phyloP scores from a whole-genome alignment of 2,888 invertebrate species.

The Tortrix viridana region DNA sequence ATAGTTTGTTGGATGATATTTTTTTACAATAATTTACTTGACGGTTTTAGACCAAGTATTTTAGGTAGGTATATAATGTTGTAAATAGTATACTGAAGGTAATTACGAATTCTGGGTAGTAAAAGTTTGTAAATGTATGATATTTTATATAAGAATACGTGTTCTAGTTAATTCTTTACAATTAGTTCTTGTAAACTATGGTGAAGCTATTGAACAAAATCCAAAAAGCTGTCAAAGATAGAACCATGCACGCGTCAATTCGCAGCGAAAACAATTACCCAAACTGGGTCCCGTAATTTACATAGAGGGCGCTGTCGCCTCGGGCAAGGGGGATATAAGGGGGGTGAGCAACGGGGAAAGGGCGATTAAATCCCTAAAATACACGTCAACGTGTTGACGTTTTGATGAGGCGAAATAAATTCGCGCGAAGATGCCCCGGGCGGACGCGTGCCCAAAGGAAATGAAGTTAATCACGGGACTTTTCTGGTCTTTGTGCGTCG shows the following conservation, averaged over 20 bases:
- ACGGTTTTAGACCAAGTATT: too few species aligned
- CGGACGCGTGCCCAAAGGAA: constrained; percentile 73
- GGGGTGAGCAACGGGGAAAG: constrained; percentile 39
- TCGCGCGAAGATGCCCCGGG: constrained; percentile 59
- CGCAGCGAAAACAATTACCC: constrained; percentile 76
- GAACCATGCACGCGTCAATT: constrained; percentile 68
- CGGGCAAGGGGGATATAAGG: constrained; percentile 25
- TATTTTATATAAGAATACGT: too few species aligned
- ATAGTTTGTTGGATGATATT: too few species aligned
- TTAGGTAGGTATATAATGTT: too few species aligned
- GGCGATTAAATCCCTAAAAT: constrained; percentile 80
- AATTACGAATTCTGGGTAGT: too few species aligned
- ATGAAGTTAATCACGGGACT: constrained; percentile 76
- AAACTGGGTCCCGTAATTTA: constrained; percentile 68
- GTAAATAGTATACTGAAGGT: too few species aligned
- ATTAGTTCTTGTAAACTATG: too few species aligned
- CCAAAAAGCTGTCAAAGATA: constrained; percentile 56
- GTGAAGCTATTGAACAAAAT: not conserved
- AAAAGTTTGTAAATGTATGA: too few species aligned
- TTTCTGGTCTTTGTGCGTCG: constrained; percentile 39
- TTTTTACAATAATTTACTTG: too few species aligned
- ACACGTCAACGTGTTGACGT: constrained; percentile 82
- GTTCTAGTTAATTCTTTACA: too few species aligned
- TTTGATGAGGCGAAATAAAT: constrained; percentile 82
- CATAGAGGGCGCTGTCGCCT: constrained; percentile 63